Conservation (phyloP, 2,888 invertebrate species). For the Loripinus fragilis region DNA sequence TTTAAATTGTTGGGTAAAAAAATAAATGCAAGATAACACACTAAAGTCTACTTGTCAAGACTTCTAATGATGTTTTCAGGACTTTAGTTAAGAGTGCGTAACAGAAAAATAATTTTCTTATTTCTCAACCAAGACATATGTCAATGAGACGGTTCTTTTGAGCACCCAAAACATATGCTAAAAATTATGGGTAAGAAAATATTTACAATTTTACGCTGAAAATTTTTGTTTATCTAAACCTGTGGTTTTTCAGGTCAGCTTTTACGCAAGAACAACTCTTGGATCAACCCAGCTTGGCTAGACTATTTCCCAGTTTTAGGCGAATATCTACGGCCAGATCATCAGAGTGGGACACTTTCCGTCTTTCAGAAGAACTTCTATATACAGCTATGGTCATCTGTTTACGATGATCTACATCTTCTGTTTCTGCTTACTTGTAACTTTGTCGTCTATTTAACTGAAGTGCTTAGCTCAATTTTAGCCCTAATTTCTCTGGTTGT, state of each 20-base stretch:
- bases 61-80: not conserved
- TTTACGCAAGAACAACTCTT: not conserved
- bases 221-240: no score
- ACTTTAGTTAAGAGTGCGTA: not conserved
- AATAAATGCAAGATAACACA: no score
- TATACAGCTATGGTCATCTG: not conserved
- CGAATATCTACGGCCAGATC: not conserved
- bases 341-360: not conserved
- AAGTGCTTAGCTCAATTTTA: not conserved
- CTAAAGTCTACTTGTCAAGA: not conserved
- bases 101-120: not conserved
- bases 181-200: not conserved
- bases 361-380: not conserved
- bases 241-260: not conserved
- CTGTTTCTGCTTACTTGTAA: not conserved
- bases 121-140: not conserved
- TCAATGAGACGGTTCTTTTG: not conserved
- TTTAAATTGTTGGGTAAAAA: no score
- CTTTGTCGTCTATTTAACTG: not conserved
- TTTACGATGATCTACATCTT: not conserved
- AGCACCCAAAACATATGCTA: no score
- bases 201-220: not conserved
- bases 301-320: not conserved
- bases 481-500: not conserved
- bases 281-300: not conserved